A percentile compares a stretch with the other conserved stretches of the same genome.
These are phyloP conservation scores for Suncus etruscus DNA, from an alignment of 2,113 vertebrate genomes.

Conservation along the genomic window DNA sequence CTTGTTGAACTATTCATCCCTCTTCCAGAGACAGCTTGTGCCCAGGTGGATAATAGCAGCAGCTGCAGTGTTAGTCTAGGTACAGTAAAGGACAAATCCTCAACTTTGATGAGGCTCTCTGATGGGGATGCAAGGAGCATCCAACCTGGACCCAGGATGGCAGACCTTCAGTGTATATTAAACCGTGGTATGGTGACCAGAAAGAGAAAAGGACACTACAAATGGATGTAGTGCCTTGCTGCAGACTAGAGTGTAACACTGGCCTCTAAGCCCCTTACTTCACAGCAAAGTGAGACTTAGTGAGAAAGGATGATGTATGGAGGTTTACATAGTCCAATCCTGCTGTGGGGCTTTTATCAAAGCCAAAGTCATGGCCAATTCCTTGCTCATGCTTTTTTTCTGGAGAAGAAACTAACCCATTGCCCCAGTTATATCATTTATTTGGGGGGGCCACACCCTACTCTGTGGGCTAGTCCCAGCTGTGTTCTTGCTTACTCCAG, in stretches of 20 bases:
- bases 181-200: too few relatives aligned
- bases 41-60: neutral
- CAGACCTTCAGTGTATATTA: neutral
- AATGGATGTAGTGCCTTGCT: too few relatives aligned
- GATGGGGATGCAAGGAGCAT: neutral
- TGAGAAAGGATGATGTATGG: neutral
- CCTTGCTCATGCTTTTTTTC: neutral
- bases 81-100: too few relatives aligned
- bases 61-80: neutral
- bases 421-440: too few relatives aligned
- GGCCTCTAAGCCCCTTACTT: too few relatives aligned
- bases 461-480: too few relatives aligned
- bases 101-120: neutral
- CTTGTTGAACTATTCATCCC: neutral
- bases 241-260: too few relatives aligned
- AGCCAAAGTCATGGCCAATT: neutral
- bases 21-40: neutral
- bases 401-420: neutral
- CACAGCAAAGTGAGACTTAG: too few relatives aligned
- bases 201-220: too few relatives aligned
- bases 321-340: neutral
- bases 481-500: too few relatives aligned
- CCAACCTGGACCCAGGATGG: neutral
- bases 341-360: neutral
- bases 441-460: too few relatives aligned